Evolutionary conservation across 2,113 vertebrate species (phyloP).

Genomic region (Mustelus asterias): DNA sequence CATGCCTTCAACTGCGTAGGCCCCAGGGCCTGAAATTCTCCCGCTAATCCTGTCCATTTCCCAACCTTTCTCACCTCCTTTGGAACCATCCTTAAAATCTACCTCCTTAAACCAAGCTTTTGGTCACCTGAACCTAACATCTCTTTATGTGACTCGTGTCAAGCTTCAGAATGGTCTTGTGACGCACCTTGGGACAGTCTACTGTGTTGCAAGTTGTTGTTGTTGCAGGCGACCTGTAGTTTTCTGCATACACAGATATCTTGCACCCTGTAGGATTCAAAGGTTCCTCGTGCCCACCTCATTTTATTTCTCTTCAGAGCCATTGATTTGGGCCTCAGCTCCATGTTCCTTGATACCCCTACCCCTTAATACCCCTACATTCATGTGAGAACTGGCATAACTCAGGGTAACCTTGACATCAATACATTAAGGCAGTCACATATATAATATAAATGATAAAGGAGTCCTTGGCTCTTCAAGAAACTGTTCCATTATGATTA

Average conservation of each 20-base stretch:
- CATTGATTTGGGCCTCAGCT: not conserved
- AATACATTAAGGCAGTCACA: not conserved
- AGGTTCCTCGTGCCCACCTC: not conserved
- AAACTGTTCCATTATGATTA: not conserved
- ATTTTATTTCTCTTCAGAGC: not conserved
- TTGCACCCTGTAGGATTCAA: not conserved
- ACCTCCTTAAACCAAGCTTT: not conserved
- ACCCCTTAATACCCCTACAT: not conserved
- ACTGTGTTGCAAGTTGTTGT: not conserved
- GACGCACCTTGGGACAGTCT: too few relatives aligned
- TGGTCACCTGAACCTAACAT: not conserved
- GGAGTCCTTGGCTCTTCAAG: not conserved
- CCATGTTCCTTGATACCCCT: not conserved
- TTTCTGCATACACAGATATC: not conserved
- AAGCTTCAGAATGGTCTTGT: too few relatives aligned
- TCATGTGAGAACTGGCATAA: not conserved
- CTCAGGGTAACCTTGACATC: not conserved
- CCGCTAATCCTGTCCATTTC: not conserved
- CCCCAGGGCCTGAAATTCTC: not conserved
- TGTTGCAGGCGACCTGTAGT: not conserved
- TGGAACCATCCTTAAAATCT: not conserved
- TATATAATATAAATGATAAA: not conserved
- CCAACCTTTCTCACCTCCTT: not conserved
- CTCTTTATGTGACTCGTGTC: not conserved
- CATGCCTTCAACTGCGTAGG: not conserved